phyloP scores from a whole-genome alignment of 2,113 vertebrate species.

The Takifugu flavidus region DNA sequence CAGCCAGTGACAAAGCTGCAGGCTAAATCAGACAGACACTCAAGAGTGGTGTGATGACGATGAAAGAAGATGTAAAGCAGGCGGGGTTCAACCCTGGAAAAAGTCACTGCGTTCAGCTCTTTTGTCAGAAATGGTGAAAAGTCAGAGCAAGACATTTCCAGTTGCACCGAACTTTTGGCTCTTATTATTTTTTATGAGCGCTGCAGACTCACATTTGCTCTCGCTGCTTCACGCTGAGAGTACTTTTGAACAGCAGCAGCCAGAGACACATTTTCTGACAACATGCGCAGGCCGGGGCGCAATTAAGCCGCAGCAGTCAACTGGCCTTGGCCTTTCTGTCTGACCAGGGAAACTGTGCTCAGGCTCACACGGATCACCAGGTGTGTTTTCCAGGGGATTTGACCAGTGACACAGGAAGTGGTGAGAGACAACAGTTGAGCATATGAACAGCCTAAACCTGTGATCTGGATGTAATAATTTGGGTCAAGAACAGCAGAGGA shows the following conservation, averaged over 20 bases:
- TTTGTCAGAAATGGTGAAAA: conserved; percentile 15
- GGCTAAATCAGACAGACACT: conserved; percentile 55
- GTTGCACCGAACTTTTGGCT: not conserved
- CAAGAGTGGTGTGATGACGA: conserved; percentile 56
- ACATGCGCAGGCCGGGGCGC: conserved; percentile 56
- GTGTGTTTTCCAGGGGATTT: conserved; percentile 74
- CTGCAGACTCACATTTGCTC: not conserved
- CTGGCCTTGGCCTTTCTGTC: conserved; percentile 66
- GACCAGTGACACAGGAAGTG: conserved; percentile 44
- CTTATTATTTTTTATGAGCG: not conserved
- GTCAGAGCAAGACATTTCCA: conserved; percentile 6
- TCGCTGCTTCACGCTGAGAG: conserved; percentile 3
- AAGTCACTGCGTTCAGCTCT: conserved; percentile 20
- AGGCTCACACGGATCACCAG: conserved; percentile 70
- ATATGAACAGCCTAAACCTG: conserved; percentile 44
- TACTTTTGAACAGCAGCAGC: conserved; percentile 24
- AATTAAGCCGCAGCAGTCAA: conserved; percentile 63
- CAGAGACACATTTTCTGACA: conserved; percentile 51
- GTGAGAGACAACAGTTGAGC: conserved; percentile 59
- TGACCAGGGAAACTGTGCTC: conserved; percentile 73
- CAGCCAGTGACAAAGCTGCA: conserved; percentile 61
- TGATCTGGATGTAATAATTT: conserved; percentile 46
- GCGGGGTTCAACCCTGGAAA: conserved; percentile 35
- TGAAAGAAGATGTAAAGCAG: conserved; percentile 56
- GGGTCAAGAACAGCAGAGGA: not conserved